Evolutionary conservation across 1,140 invertebrate genomes (phyloP), one percentile per base, ranked within the genome.

Genomic region (Drosophila sulfurigaster): DNA sequence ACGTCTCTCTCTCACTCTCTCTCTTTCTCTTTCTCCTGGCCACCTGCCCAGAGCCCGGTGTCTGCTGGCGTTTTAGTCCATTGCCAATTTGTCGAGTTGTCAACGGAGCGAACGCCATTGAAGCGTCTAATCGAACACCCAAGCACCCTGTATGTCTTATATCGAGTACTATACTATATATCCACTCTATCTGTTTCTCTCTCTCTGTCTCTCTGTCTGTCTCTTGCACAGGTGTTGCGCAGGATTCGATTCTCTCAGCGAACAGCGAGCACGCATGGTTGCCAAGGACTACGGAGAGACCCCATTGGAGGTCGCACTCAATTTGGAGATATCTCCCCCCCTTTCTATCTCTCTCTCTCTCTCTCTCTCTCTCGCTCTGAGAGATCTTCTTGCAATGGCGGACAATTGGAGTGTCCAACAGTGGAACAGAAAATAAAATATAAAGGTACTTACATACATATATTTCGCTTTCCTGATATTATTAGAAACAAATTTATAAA

Each of bases 51-150:
- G 5, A 10, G 35, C 8, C 35, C 11, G 11, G 25, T 43, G 41
- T 13, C 20, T 43, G 59, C 25, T 41, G 54, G 35, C 54, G 54
- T 5, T 41, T 16, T 28, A 56, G 5, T 11, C 59, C 13, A 52
- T 48, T 58, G 73, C 45, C 59, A 65, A 59, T 60, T 59, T 77
- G 70, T 68, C 63, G 69, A 63, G 52, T 57, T 56, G 58, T 69
- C 66, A 63, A 52, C 62, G 35, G 10, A 13, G 10, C 7, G 2
- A 38, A 38, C 35, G 52, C 67, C 78, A 83, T 78, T 75, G 63
- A 88, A 83, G 80, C 85, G 85, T 80, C 80, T 78, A 87, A 82
- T 73, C 80, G 75, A 48, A 28, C 81, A 78, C 82, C 75, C 80
- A 71, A 48, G 25, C 81, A 78, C 82, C 75, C 66, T 77, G 70